phyloP scores from a whole-genome alignment of 1,140 invertebrate genomes.

The Meloidogyne exigua region DNA sequence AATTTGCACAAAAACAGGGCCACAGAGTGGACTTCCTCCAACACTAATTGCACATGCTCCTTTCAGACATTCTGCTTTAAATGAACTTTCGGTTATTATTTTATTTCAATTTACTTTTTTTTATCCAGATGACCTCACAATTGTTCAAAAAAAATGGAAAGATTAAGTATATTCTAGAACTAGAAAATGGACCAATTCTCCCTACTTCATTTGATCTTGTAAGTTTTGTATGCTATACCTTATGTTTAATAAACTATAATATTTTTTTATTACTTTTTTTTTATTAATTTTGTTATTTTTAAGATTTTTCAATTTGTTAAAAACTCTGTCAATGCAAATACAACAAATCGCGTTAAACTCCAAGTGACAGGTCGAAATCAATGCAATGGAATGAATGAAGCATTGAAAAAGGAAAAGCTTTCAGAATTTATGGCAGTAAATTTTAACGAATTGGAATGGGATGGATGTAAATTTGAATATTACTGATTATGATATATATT shows the following conservation, averaged over 20 bases:
- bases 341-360: background rate
- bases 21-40: constrained; percentile 28
- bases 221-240: too few species aligned
- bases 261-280: background rate
- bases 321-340: background rate
- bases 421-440: background rate
- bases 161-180: constrained; percentile 30
- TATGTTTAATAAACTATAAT: too few species aligned
- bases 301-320: background rate
- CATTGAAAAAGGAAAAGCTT: background rate
- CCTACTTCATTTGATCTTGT: constrained; percentile 12
- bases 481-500: background rate
- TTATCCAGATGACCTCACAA: constrained; percentile 26
- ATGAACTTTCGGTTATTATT: constrained; percentile 25
- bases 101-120: constrained; percentile 7
- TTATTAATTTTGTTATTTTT: background rate
- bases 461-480: background rate
- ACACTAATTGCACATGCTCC: constrained; percentile 26
- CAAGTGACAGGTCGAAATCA: constrained; percentile 18
- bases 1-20: constrained; percentile 21
- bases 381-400: constrained; percentile 21
- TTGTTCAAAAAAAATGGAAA: constrained; percentile 30
- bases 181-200: constrained; percentile 31
- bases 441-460: constrained; percentile 7
- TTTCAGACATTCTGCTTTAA: constrained; percentile 23